Percentiles rank a stretch among this genome's conserved stretches.
Conservation (phyloP, 2,797 vertebrate species). For the Hippoglossus hippoglossus region DNA sequence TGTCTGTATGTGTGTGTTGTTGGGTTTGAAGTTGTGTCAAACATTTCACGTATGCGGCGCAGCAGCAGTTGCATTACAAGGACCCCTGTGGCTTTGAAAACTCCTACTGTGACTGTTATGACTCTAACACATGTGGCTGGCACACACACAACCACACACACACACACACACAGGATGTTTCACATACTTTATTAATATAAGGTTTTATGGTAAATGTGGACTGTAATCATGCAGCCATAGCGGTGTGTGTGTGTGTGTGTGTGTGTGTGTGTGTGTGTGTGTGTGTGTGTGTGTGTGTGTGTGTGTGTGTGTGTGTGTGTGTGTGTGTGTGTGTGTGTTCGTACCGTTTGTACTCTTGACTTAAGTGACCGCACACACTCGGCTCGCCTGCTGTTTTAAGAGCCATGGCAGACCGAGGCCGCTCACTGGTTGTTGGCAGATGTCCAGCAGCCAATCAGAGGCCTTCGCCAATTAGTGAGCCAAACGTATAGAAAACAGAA, state of each 20-base stretch:
- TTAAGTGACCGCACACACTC: slow-evolving; percentile 53
- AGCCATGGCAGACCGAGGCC: slow-evolving; percentile 55
- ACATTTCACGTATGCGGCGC: not conserved
- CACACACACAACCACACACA: slow-evolving; percentile 46
- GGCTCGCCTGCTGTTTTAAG: slow-evolving; percentile 66
- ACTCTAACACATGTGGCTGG: slow-evolving; percentile 66
- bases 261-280: slow-evolving; percentile 12
- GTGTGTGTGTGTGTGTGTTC: too few relatives aligned
- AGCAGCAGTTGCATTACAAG: slow-evolving; percentile 43
- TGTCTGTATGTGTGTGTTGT: slow-evolving; percentile 13
- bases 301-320: not conserved
- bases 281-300: not conserved
- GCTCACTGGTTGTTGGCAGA: slow-evolving; percentile 75
- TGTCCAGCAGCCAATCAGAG: slow-evolving; percentile 76
- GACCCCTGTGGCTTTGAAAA: slow-evolving; percentile 48
- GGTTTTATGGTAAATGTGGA: slow-evolving; percentile 63
- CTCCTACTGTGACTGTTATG: slow-evolving; percentile 59
- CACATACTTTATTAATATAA: slow-evolving; percentile 61
- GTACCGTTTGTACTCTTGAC: slow-evolving; percentile 23
- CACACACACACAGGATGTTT: slow-evolving; percentile 57
- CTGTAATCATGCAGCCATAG: slow-evolving; percentile 48
- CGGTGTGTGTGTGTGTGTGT: slow-evolving; percentile 28
- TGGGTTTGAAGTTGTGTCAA: slow-evolving; percentile 21
- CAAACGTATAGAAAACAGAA: slow-evolving; percentile 4
- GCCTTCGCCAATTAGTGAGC: slow-evolving; percentile 64